Evolutionary conservation across 1,140 invertebrate species (phyloP).

Genomic region (Pseudomyrmex gracilis): DNA sequence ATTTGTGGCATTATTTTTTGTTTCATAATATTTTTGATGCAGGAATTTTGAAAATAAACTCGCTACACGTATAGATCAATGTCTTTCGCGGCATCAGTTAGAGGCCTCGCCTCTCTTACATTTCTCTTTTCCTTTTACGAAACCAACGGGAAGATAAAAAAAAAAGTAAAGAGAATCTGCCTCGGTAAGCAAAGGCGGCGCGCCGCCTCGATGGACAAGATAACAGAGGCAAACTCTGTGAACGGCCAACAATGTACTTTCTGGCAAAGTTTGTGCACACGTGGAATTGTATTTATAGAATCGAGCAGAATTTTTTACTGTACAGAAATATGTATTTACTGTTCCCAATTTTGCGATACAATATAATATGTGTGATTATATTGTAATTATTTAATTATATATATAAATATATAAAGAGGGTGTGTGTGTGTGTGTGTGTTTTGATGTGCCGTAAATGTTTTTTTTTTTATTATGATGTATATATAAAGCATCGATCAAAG

Average conservation of each 20-base stretch:
- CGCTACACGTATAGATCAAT: constrained; percentile 41
- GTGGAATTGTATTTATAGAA: constrained; percentile 27
- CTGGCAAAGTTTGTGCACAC: constrained; percentile 39
- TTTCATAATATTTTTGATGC: constrained; percentile 37
- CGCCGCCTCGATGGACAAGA: constrained; percentile 62
- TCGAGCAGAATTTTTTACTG: constrained; percentile 18
- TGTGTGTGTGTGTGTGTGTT: too few species aligned
- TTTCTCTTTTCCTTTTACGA: constrained; percentile 62
- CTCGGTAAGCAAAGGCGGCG: constrained; percentile 68
- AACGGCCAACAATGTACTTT: constrained; percentile 56
- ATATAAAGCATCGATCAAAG: too few species aligned
- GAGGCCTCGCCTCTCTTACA: constrained; percentile 47
- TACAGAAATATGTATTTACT: not conserved
- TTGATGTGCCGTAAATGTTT: too few species aligned
- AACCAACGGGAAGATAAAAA: constrained; percentile 41
- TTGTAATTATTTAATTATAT: too few species aligned
- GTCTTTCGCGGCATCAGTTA: constrained; percentile 29
- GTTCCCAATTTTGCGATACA: not conserved
- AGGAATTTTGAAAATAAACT: constrained; percentile 59
- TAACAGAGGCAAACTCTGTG: constrained; percentile 58
- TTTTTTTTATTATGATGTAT: too few species aligned
- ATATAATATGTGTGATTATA: not conserved
- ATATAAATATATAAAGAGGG: too few species aligned
- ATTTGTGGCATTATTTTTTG: constrained; percentile 34
- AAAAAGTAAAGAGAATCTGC: constrained; percentile 46